These are phyloP conservation scores for Drosophila melanogaster DNA, from an alignment of 1,140 invertebrate species.

Conservation along the genomic window DNA sequence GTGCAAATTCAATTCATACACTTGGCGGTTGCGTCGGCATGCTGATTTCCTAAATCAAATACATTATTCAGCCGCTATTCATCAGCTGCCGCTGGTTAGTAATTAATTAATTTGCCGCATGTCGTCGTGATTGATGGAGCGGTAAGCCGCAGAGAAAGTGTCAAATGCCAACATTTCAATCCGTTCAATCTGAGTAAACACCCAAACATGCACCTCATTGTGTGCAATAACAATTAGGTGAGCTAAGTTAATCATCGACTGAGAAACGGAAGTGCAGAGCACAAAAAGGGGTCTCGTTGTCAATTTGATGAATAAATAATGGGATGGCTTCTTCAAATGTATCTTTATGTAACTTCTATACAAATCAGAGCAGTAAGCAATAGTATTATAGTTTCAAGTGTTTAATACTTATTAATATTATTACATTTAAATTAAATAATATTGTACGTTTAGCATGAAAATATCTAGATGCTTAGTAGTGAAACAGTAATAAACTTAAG, in stretches of 20 bases:
- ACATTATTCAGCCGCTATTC: slow-evolving; percentile 23
- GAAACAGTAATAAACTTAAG: too few species aligned
- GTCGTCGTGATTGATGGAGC: slow-evolving; percentile 12
- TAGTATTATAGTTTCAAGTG: too few species aligned
- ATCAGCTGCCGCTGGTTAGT: slow-evolving; percentile 17
- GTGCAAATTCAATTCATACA: slow-evolving; percentile 41
- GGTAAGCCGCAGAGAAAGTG: slow-evolving; percentile 9
- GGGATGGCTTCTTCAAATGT: too few species aligned
- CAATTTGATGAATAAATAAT: too few species aligned
- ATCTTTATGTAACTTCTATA: too few species aligned
- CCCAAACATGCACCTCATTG: background rate
- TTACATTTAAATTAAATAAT: too few species aligned
- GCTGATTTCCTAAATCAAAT: background rate
- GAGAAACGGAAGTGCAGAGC: background rate
- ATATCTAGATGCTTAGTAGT: too few species aligned
- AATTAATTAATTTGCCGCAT: slow-evolving; percentile 35
- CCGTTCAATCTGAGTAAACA: background rate
- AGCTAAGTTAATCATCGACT: background rate
- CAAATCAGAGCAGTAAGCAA: background rate
- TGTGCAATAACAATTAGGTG: background rate
- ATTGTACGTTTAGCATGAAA: too few species aligned
- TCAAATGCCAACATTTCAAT: slow-evolving; percentile 14
- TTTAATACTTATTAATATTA: too few species aligned
- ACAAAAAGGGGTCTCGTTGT: too few species aligned
- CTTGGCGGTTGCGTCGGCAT: slow-evolving; percentile 6